These are phyloP conservation scores for Thumatha senex DNA, from an alignment of 2,888 invertebrate genomes.

Conservation along the genomic window DNA sequence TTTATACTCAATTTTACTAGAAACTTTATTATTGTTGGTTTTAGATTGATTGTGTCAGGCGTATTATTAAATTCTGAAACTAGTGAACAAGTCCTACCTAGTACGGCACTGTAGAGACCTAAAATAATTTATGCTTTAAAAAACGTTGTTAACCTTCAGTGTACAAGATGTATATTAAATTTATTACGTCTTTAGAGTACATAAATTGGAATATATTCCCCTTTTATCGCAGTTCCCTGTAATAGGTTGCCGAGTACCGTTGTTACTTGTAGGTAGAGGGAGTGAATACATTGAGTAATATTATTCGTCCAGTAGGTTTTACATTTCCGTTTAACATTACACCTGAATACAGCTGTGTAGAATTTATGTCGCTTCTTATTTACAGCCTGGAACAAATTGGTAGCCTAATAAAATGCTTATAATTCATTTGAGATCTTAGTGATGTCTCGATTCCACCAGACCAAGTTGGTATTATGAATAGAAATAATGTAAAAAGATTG, in stretches of 20 bases:
- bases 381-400: constrained; percentile 14
- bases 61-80: too few species aligned
- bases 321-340: constrained; percentile 23
- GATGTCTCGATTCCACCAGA: too few species aligned
- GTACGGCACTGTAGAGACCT: background rate
- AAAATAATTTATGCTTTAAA: background rate
- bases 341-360: constrained; percentile 9
- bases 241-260: constrained; percentile 26
- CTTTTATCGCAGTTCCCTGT: constrained; percentile 20
- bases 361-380: constrained; percentile 21
- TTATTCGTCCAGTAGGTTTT: constrained; percentile 25
- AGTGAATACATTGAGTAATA: constrained; percentile 31
- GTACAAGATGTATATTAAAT: background rate
- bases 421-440: too few species aligned
- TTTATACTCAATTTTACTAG: too few species aligned
- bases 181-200: background rate
- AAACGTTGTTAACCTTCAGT: background rate
- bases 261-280: constrained; percentile 25
- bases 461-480: too few species aligned
- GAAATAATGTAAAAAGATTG: too few species aligned
- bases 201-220: constrained; percentile 17
- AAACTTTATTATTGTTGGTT: too few species aligned
- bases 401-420: background rate
- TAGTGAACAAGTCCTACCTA: background rate
- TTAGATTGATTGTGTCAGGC: too few species aligned